Base-by-base conservation (phyloP, 2,113 vertebrate genomes). In the Gila orcuttii region DNA sequence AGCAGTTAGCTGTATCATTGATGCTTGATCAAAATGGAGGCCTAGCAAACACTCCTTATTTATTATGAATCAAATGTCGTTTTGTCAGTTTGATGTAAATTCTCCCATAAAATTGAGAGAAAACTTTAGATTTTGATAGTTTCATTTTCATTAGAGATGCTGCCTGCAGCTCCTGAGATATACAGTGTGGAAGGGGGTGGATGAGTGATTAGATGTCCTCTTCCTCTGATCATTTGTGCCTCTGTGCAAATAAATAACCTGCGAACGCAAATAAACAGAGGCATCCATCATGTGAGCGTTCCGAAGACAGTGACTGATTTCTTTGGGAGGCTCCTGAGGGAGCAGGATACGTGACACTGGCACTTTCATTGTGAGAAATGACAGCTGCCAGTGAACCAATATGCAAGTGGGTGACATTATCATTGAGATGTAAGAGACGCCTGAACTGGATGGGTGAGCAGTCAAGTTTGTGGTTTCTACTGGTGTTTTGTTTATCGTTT, bases 191-290 rank as follows among this genome's bases (percentile, higher is more conserved):
- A 90, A 79, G 75, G 66, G 47, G 88, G 89, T 45, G 83, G 79
- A 81, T 88, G 85, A 87, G 87, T 93, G 87, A 89, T 90, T 87
- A 89, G 91, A 88, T 90, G 90, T 92, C 94, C 88, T 92, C 89
- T 90, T 93, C 94, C 88, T 92, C 90, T 90, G 92, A 93, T 94
- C 92, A 90, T 89, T 90, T 90, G 86, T 88, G 88, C 90, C 90
- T 86, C 90, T 90, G 92, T 92, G 93, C 93, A 93, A 93, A 93
- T 92, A 93, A 94, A 94, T 93, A 93, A 93, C 93, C 93, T 93
- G 92, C 92, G 91, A 92, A 91, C 88, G 87, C 90, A 91, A 89
- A 93, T 95, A 93, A 94, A 93, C 93, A 93, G 93, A 79, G 60
- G 59, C 91, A 95, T 95, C 90, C 90, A 93, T 95, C 93, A 93